Percentiles rank a stretch among this genome's conserved stretches.
Evolutionary conservation across 2,113 vertebrate genomes (phyloP).

Genomic region (Nibea coibor): DNA sequence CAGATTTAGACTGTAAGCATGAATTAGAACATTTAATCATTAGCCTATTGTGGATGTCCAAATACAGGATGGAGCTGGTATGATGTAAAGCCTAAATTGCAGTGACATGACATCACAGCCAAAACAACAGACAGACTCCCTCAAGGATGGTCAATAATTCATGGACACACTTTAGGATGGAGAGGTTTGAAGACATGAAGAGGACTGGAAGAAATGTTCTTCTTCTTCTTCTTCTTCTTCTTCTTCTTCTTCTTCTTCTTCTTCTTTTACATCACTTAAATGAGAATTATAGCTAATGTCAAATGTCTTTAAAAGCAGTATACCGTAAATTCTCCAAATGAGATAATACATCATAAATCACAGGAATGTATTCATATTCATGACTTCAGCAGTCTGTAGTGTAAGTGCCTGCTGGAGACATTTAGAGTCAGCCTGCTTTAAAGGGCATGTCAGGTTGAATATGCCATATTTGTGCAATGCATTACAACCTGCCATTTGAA

Average conservation of each 20-base stretch:
- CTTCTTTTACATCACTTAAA: neutral
- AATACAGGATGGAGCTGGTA: neutral
- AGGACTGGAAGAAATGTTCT: neutral
- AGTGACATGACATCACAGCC: slow-evolving; percentile 25
- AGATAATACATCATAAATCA: slow-evolving; percentile 1
- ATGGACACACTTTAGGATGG: neutral
- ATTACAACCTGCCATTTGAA: slow-evolving; percentile 49
- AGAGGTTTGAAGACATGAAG: neutral
- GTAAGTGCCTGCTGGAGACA: slow-evolving; percentile 42
- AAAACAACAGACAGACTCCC: slow-evolving; percentile 20
- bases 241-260: neutral
- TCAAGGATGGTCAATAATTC: slow-evolving; percentile 38
- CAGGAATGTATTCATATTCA: slow-evolving; percentile 12
- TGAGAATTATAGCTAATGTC: neutral
- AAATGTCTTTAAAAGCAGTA: neutral
- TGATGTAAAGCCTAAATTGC: neutral
- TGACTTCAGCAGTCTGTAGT: slow-evolving; percentile 40
- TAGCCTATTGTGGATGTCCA: neutral
- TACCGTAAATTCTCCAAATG: neutral
- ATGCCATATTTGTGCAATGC: slow-evolving; percentile 40
- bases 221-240: neutral
- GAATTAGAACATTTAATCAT: neutral
- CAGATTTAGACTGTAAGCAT: slow-evolving; percentile 4
- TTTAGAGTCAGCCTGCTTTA: slow-evolving; percentile 55
- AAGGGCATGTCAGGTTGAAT: slow-evolving; percentile 72